Evolutionary conservation across 2,888 invertebrate genomes (phyloP).

Genomic region (Torymus aiolomorphi): DNA sequence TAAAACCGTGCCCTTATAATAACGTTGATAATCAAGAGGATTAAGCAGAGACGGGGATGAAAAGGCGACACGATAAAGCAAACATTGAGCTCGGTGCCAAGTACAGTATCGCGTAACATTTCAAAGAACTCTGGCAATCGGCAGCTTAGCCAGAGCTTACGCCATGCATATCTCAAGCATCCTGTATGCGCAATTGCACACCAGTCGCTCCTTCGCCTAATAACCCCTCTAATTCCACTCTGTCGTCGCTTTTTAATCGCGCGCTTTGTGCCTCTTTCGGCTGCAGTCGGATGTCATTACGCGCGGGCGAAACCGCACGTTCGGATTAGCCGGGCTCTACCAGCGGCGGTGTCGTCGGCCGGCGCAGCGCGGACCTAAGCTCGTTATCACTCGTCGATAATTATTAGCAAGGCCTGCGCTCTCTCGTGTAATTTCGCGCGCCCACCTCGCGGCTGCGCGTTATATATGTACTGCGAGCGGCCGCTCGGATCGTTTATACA

Average conservation of each 20-base stretch:
- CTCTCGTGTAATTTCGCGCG: not conserved
- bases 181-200: too few relatives aligned
- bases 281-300: conserved; percentile 51
- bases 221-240: conserved; percentile 20
- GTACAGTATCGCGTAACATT: too few relatives aligned
- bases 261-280: conserved; percentile 38
- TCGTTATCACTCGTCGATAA: conserved; percentile 52
- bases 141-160: too few relatives aligned
- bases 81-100: not conserved
- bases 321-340: conserved; percentile 39
- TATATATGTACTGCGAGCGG: not conserved
- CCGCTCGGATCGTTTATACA: too few relatives aligned
- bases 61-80: too few relatives aligned
- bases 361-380: conserved; percentile 36
- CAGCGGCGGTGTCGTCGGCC: not conserved
- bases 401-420: conserved; percentile 36
- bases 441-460: not conserved
- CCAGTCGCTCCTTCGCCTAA: too few relatives aligned
- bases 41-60: too few relatives aligned
- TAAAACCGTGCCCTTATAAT: too few relatives aligned
- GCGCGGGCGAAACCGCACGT: not conserved
- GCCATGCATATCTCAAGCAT: too few relatives aligned
- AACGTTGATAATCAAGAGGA: too few relatives aligned
- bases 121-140: too few relatives aligned
- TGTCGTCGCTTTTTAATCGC: conserved; percentile 40